Evolutionary conservation across 2,113 vertebrate species (phyloP), one percentile per base, ranked within the genome.

Genomic region (Stigmatopora nigra): DNA sequence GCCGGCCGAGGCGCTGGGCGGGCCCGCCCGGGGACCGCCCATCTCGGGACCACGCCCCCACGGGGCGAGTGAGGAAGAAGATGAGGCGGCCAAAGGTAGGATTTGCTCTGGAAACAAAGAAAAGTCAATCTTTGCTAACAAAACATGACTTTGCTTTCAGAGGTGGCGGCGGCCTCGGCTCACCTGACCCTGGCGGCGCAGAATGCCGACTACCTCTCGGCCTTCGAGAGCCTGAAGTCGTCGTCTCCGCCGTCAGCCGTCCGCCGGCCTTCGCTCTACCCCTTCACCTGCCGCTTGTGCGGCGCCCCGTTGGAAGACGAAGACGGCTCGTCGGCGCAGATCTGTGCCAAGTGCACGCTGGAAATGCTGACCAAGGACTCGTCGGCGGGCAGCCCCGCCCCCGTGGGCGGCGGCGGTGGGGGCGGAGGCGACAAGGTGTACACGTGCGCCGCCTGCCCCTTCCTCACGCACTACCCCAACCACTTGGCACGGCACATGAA

Each of bases 401-500:
- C 25, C 25, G 25, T 31, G 41, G 77, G 84, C 67, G 86, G 80
- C 61, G 84, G 81, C 4, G 84, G 90, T 0, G 91, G 91, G n/a
- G 89, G 90, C 52, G 91, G n/a, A n/a, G n/a, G 92, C 10, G 92
- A 92, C 68, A 94, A 94, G 72, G 94, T 93, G 72, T 97, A 97
- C 46, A 92, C 94, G 19, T 98, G 95, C 63, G 90, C 92, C 48
- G 84, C 95, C 78, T 99, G 96, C 87, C 88, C 95, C 20, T 99
- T 98, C 17, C 92, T 96, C 84, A 98, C 96, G 25, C 96, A 96
- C 79, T 99, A 99, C 82, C 94, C 95, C 47, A 98, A 99, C 90
- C 95, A 99, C 86, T 81, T 99, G 89, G 94, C 93, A 0, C 93
- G 95, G 68, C 95, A 97, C 90, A 99, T 99, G 95, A 99, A 98